Base-by-base conservation (phyloP, 2,888 invertebrate genomes). In the Trachelus troglodyta region DNA sequence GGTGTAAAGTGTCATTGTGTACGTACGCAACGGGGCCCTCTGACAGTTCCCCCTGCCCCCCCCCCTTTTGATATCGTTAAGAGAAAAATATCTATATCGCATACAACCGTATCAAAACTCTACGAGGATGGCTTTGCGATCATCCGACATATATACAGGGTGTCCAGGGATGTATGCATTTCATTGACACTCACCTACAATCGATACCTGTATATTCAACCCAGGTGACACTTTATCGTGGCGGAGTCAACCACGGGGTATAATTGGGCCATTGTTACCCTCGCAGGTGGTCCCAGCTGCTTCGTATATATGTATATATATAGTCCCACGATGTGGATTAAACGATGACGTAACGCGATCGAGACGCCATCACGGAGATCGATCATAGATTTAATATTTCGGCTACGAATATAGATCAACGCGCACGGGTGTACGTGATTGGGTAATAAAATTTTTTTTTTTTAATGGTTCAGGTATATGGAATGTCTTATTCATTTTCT, bases 201-300 rank as follows among this genome's bases (percentile, higher is more conserved):
- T 69, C 30, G 69, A 69, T 69, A 30, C 69, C 69, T 40, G 40
- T 40, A 40, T 40, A 40, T 87, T 87, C 87, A 85, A 83, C 75
- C 75, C 31, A 79, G 84, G 76, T 85, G 85, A 84, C 86, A 85
- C 86, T 86, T 88, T 88, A 87, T 87, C 88, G 85, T 79, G 78
- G 82, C 75, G 79, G 82, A 77, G 83, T 81, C 83, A 83, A 77
- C 79, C 82, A 79, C 76, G 81, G 69, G 75, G 83, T 82, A 86
- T 89, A 89, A 89, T 89, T 88, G 89, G 88, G 87, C 88, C 85
- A 89, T 89, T 89, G 88, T 89, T 87, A 83, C 80, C 79, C 73
- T 77, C 74, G 74, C 82, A 84, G 84, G 84, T 83, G 83, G 84
- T 81, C 77, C 80, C 75, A 75, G 77, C 69, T 78, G 75, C 75